Evolutionary conservation across 2,797 vertebrate genomes (phyloP).

Genomic region (Rhinella marina): DNA sequence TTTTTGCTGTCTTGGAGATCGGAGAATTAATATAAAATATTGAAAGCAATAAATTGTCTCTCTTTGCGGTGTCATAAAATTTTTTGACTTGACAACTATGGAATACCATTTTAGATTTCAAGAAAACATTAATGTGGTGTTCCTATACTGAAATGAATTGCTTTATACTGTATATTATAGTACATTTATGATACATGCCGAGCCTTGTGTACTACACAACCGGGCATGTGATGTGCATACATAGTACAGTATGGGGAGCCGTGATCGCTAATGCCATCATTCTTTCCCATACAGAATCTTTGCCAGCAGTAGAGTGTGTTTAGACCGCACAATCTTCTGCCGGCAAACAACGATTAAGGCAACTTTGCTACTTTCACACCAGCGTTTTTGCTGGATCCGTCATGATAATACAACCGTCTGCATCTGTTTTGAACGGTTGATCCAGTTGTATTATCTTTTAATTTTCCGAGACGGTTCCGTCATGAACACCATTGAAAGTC

Average conservation of each 20-base stretch:
- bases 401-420: no score
- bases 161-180: constrained; percentile 29
- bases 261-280: no score
- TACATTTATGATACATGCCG: constrained; percentile 46
- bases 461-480: no score
- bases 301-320: no score
- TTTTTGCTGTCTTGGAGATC: constrained; percentile 46
- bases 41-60: constrained; percentile 55
- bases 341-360: no score
- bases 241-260: not conserved
- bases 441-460: no score
- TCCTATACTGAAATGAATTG: constrained; percentile 44
- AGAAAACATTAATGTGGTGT: constrained; percentile 41
- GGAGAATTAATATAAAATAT: constrained; percentile 56
- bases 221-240: constrained; percentile 35
- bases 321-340: no score
- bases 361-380: no score
- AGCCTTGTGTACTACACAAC: constrained; percentile 30
- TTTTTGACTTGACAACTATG: constrained; percentile 52
- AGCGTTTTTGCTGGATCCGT: no score
- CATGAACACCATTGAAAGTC: no score
- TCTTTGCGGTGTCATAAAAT: constrained; percentile 54
- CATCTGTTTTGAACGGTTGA: no score
- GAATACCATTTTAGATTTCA: constrained; percentile 48
- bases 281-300: no score